Evolutionary conservation across 1,140 invertebrate genomes (phyloP).

Genomic region (Drosophila ercepeae): DNA sequence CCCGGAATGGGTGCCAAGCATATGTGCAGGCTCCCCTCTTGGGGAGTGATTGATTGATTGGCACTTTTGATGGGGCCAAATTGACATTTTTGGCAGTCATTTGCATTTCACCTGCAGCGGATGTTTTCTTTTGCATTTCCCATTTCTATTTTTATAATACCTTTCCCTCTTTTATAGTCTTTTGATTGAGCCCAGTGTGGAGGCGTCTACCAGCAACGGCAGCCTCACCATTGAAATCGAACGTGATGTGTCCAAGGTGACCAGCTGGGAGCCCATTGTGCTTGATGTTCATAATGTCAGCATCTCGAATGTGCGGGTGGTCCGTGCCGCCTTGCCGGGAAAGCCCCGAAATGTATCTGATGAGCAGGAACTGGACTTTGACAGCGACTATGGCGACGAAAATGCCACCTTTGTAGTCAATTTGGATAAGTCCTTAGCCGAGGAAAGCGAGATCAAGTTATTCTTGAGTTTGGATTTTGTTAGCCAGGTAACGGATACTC

Average conservation of each 20-base stretch:
- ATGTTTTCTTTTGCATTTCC: conserved; percentile 20
- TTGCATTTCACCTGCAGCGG: conserved; percentile 38
- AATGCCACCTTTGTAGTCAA: conserved; percentile 74
- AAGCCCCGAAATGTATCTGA: conserved; percentile 33
- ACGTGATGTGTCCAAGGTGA: conserved; percentile 62
- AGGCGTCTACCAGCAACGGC: conserved; percentile 68
- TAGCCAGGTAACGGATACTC: conserved; percentile 87
- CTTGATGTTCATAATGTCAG: conserved; percentile 79
- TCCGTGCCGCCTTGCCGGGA: conserved; percentile 21
- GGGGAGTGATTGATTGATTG: conserved; percentile 64
- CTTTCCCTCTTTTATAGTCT: conserved; percentile 57
- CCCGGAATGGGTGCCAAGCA: conserved; percentile 43
- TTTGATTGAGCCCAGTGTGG: conserved; percentile 74
- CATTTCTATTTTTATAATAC: conserved; percentile 17
- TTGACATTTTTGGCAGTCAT: conserved; percentile 67
- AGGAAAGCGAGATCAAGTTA: conserved; percentile 42
- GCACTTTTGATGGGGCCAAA: conserved; percentile 59
- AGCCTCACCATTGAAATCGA: conserved; percentile 71
- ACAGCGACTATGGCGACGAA: conserved; percentile 70
- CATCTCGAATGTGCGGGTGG: conserved; percentile 74
- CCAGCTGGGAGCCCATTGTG: conserved; percentile 73
- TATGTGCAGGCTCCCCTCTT: conserved; percentile 24
- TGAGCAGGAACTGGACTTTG: conserved; percentile 72
- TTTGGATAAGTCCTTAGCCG: conserved; percentile 40
- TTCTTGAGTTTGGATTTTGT: conserved; percentile 87